Conservation (phyloP, 2,888 invertebrate species). For the Drosophila imparisetae region DNA sequence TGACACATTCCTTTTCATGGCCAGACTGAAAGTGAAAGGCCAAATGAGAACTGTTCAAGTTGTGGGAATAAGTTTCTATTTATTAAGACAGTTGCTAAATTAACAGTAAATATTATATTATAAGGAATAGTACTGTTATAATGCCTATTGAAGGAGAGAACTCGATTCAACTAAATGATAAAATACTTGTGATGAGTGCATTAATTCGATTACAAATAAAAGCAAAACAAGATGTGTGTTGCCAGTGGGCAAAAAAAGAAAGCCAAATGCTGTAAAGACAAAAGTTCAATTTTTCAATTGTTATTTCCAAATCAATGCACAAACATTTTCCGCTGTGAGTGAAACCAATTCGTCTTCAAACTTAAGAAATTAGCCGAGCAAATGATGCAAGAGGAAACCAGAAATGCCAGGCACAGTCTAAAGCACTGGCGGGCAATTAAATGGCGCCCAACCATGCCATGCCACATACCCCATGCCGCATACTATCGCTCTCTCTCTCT, state of each 20-base stretch:
- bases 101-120: neutral
- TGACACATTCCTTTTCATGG: neutral
- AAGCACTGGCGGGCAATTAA: slow-evolving; percentile 66
- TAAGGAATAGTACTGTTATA: neutral
- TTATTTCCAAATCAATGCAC: slow-evolving; percentile 62
- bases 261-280: neutral
- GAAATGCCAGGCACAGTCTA: slow-evolving; percentile 66
- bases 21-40: neutral
- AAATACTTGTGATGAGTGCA: neutral
- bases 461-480: slow-evolving; percentile 10
- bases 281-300: slow-evolving; percentile 53
- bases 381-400: slow-evolving; percentile 66
- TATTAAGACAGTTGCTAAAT: neutral
- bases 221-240: neutral
- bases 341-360: slow-evolving; percentile 48
- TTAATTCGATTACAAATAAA: neutral
- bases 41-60: neutral
- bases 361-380: slow-evolving; percentile 70
- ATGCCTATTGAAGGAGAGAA: neutral
- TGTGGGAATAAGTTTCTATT: neutral
- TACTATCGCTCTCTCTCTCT: neutral
- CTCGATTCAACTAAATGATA: neutral
- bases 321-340: slow-evolving; percentile 29
- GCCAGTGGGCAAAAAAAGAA: neutral
- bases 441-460: slow-evolving; percentile 42